These are phyloP conservation scores for Ellobium chinense DNA, from an alignment of 2,888 invertebrate species.

Conservation along the genomic window DNA sequence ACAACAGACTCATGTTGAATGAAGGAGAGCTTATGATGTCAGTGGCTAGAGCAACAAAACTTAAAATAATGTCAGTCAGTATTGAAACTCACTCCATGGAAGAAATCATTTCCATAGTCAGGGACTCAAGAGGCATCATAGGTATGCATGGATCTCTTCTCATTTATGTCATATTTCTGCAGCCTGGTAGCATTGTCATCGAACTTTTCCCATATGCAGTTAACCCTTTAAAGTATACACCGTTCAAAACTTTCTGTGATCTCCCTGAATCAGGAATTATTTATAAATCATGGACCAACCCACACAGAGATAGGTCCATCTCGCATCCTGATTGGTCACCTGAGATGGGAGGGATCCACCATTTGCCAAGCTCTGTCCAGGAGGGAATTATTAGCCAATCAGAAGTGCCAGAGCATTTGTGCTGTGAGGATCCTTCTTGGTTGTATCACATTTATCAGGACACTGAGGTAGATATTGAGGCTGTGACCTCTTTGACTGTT, in stretches of 20 bases:
- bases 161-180: slow-evolving; percentile 78
- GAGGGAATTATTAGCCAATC: slow-evolving; percentile 65
- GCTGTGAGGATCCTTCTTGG: slow-evolving; percentile 81
- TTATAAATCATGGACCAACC: slow-evolving; percentile 80
- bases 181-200: slow-evolving; percentile 76
- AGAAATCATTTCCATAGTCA: slow-evolving; percentile 69
- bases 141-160: slow-evolving; percentile 80
- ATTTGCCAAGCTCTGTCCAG: slow-evolving; percentile 74
- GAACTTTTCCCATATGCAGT: slow-evolving; percentile 82
- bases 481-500: slow-evolving; percentile 58
- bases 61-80: slow-evolving; percentile 69
- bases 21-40: slow-evolving; percentile 76
- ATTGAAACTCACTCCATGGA: slow-evolving; percentile 67
- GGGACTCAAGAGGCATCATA: slow-evolving; percentile 71
- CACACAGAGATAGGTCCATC: slow-evolving; percentile 67
- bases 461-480: slow-evolving; percentile 77
- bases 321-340: slow-evolving; percentile 77
- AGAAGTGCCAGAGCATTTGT: slow-evolving; percentile 78
- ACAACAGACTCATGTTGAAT: slow-evolving; percentile 80
- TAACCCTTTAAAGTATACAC: slow-evolving; percentile 79
- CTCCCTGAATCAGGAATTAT: slow-evolving; percentile 73
- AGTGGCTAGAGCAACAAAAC: slow-evolving; percentile 59
- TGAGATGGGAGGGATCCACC: slow-evolving; percentile 78
- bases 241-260: slow-evolving; percentile 78
- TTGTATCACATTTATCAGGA: slow-evolving; percentile 81